Percentiles rank a stretch among this genome's conserved stretches.
Conservation (phyloP, 2,113 vertebrate species). For the Myrmecophaga tridactyla region DNA sequence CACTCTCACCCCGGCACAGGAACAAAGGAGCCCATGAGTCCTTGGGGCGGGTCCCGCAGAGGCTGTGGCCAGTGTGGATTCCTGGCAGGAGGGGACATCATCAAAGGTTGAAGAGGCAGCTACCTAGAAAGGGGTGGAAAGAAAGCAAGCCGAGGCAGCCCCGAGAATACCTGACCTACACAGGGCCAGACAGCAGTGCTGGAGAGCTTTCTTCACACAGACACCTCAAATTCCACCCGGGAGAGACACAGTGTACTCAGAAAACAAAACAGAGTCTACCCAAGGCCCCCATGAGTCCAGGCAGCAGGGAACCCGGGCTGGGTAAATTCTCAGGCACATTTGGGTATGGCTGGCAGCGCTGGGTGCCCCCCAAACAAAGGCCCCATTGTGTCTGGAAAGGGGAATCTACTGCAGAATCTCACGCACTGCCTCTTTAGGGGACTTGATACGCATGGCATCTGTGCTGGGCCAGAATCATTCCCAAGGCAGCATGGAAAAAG, state of each 20-base stretch:
- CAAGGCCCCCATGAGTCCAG: neutral
- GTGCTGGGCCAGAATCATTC: conserved; percentile 61
- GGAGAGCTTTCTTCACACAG: neutral
- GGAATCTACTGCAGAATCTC: conserved; percentile 65
- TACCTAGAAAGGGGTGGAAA: neutral
- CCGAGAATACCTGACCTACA: neutral
- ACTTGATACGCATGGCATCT: conserved; percentile 55
- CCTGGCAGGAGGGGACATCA: neutral
- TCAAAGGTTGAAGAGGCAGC: neutral
- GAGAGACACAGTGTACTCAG: neutral
- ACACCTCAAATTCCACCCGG: neutral
- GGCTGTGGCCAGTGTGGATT: neutral
- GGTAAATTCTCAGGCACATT: conserved; percentile 59
- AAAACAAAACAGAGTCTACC: neutral
- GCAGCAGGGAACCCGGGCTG: neutral
- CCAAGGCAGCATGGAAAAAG: conserved; percentile 58
- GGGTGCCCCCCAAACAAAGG: conserved; percentile 66
- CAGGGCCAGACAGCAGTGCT: neutral
- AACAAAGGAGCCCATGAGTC: no score
- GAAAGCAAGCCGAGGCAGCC: neutral
- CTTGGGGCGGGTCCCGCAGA: neutral
- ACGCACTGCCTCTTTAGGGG: neutral
- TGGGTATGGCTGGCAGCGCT: conserved; percentile 37
- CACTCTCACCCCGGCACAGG: neutral
- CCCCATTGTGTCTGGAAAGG: conserved; percentile 71